Evolutionary conservation across 2,113 vertebrate species (phyloP), one percentile per base, ranked within the genome.

Genomic region (Cyanoramphus novaezelandiae): DNA sequence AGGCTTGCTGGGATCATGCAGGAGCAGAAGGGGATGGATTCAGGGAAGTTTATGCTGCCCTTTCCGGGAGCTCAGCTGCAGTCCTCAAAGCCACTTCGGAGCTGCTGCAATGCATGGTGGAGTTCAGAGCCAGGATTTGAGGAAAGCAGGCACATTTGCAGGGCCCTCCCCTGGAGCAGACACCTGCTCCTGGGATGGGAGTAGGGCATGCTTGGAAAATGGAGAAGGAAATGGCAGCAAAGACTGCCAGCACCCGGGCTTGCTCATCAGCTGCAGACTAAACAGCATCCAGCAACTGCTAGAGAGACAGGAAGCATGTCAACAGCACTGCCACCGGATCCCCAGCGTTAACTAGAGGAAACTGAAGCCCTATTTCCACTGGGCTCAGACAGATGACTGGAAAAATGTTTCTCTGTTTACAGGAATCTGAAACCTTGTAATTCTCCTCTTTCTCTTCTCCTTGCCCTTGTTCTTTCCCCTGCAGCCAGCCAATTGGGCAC

Each of bases 351-450:
- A 55, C 63, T 6, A 25, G 53, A 53, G 94, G 92, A 97, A 97
- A 96, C 93, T 50, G 84, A 93, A 97, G 94, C 95, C 55, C 59
- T 94, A 67, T 96, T 97, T 97, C 96, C 93, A 96, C 93, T 85
- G 86, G 88, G 87, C 81, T 87, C 88, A 16, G 88, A 25, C 63
- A 71, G 96, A 92, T 64, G 95, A 78, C 77, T 96, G 95, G 97
- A 97, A 97, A 96, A 97, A 96, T 95, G 90, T 97, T 97, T 96
- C 95, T 97, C 97, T 96, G 88, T 97, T 97, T 97, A 97, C 97
- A 94, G 97, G 92, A 97, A 97, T 89, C 83, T 78, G 97, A 97
- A 97, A 96, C 97, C 96, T 89, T 91, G 86, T 92, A 90, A 95
- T 97, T 97, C 94, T 97, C 86, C 82, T 94, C 86, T 93, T 85